Percentiles rank a stretch among this genome's conserved stretches.
These are phyloP conservation scores for Microchirus variegatus DNA, from an alignment of 2,797 vertebrate species.

Conservation along the genomic window DNA sequence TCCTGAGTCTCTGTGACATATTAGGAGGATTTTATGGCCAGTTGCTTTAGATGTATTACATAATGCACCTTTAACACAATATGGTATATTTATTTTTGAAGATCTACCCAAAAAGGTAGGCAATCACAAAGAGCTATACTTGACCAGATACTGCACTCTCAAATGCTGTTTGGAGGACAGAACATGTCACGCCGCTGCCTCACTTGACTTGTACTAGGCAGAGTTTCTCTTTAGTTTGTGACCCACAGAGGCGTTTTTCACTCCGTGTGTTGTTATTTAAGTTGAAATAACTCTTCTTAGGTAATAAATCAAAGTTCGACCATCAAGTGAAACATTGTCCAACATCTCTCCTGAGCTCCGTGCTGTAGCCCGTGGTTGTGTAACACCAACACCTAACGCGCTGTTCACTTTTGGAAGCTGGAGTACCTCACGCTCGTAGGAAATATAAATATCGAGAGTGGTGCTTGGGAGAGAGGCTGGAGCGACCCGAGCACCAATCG, in stretches of 20 bases:
- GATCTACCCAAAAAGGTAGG: too few relatives aligned
- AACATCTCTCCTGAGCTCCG: slow-evolving; percentile 47
- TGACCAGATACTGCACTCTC: too few relatives aligned
- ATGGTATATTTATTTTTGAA: too few relatives aligned
- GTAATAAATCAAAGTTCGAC: slow-evolving; percentile 64
- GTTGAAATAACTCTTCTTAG: slow-evolving; percentile 59
- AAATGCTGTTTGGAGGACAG: not conserved
- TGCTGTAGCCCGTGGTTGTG: slow-evolving; percentile 57
- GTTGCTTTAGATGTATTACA: too few relatives aligned
- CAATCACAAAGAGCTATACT: too few relatives aligned
- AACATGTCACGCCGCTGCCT: slow-evolving; percentile 12
- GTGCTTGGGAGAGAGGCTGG: slow-evolving; percentile 62
- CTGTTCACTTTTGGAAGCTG: slow-evolving; percentile 60
- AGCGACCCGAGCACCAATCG: slow-evolving; percentile 59
- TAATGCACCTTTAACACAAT: too few relatives aligned
- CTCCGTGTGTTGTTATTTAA: slow-evolving; percentile 53
- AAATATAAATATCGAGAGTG: slow-evolving; percentile 77
- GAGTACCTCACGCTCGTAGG: slow-evolving; percentile 63
- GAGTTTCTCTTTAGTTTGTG: slow-evolving; percentile 39
- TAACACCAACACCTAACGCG: slow-evolving; percentile 73
- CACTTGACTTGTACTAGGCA: slow-evolving; percentile 37
- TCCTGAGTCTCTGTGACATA: too few relatives aligned
- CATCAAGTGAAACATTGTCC: slow-evolving; percentile 46
- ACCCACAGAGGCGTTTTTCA: slow-evolving; percentile 59
- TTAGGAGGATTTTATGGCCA: too few relatives aligned